Percentiles rank a stretch among this genome's conserved stretches.
These are phyloP conservation scores for Chromoteleia sp. DNA, from an alignment of 2,888 invertebrate species.

Conservation along the genomic window DNA sequence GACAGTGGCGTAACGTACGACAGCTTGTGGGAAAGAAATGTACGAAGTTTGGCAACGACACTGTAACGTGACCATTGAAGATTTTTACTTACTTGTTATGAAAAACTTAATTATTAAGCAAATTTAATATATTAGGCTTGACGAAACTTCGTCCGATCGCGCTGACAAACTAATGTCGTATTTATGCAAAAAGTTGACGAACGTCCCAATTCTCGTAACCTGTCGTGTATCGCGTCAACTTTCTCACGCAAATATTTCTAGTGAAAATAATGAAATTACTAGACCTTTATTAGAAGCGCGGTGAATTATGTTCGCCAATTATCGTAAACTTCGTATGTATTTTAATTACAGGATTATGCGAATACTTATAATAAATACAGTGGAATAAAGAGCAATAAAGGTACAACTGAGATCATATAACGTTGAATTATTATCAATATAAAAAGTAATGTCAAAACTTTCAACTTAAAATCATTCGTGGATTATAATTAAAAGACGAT, in stretches of 20 bases:
- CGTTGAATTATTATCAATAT: too few relatives aligned
- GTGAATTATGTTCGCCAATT: not conserved
- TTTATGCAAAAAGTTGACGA: not conserved
- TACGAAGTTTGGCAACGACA: slow-evolving; percentile 1
- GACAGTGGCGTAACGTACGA: not conserved
- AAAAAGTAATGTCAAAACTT: not conserved
- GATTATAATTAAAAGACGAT: slow-evolving; percentile 6
- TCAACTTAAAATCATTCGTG: not conserved
- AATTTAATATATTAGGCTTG: not conserved
- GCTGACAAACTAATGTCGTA: not conserved
- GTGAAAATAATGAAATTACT: slow-evolving; percentile 12
- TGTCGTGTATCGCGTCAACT: not conserved
- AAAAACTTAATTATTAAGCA: slow-evolving; percentile 7
- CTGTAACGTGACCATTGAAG: not conserved
- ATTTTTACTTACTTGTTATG: slow-evolving; percentile 4
- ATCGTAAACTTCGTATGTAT: not conserved
- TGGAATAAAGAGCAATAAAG: slow-evolving; percentile 3
- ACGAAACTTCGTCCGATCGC: not conserved
- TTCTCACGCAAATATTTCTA: slow-evolving; percentile 2
- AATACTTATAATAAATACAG: not conserved
- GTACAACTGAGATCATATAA: too few relatives aligned
- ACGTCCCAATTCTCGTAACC: not conserved
- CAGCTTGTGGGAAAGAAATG: slow-evolving; percentile 16
- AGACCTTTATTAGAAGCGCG: not conserved
- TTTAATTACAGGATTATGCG: not conserved